A percentile compares a stretch with the other conserved stretches of the same genome.
Evolutionary conservation across 1,140 invertebrate genomes (phyloP).

Genomic region (Drosophila insularis): DNA sequence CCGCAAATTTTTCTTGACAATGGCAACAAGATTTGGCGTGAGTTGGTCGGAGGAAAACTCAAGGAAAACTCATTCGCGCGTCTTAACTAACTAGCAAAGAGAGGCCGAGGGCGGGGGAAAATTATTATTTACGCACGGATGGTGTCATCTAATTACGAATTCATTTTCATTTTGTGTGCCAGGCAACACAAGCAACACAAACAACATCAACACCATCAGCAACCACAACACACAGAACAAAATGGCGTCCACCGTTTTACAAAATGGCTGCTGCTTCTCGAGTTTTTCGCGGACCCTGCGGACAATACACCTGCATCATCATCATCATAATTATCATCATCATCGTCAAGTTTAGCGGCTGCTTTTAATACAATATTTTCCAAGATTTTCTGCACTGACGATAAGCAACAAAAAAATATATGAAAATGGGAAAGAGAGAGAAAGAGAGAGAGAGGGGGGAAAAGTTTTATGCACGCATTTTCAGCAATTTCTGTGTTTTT

Average conservation of each 20-base stretch:
- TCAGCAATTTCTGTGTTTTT: constrained; percentile 31
- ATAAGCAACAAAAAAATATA: constrained; percentile 30
- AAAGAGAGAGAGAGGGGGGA: background rate
- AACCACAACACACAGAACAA: constrained; percentile 22
- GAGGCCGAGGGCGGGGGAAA: constrained; percentile 41
- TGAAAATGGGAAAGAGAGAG: background rate
- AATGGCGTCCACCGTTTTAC: constrained; percentile 24
- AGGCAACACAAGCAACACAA: constrained; percentile 42
- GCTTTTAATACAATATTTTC: constrained; percentile 76
- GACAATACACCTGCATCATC: constrained; percentile 69
- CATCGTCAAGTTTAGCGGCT: constrained; percentile 28
- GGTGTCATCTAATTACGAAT: constrained; percentile 83
- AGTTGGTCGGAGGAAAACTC: constrained; percentile 38
- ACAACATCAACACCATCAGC: constrained; percentile 16
- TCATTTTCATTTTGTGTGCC: constrained; percentile 79
- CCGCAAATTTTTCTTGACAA: constrained; percentile 65
- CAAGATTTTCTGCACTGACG: constrained; percentile 54
- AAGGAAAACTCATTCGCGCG: constrained; percentile 77
- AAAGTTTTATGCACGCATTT: constrained; percentile 73
- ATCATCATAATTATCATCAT: constrained; percentile 1
- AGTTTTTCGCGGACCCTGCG: constrained; percentile 46
- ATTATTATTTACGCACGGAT: constrained; percentile 83
- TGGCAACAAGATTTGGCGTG: constrained; percentile 27
- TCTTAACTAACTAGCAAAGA: constrained; percentile 74
- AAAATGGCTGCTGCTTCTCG: constrained; percentile 3